Conservation (phyloP, 2,113 vertebrate genomes). For the Eudorcas thomsonii region DNA sequence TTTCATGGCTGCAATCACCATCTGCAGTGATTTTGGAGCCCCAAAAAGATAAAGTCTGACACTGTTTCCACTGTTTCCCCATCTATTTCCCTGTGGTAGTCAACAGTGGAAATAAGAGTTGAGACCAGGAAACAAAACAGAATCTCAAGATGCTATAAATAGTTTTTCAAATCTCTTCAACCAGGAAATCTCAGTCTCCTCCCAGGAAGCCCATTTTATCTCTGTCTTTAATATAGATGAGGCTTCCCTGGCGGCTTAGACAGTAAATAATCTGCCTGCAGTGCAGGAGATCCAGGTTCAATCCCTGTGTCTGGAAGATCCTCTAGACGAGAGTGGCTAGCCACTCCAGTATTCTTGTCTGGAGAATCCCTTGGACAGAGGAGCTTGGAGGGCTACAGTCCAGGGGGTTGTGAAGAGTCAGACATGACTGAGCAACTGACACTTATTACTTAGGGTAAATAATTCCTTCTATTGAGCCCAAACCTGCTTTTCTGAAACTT, state of each 20-base stretch:
- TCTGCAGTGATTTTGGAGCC: too few relatives aligned
- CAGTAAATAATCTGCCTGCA: not conserved
- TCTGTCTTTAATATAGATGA: not conserved
- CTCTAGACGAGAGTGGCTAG: not conserved
- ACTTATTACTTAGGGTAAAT: not conserved
- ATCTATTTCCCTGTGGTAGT: not conserved
- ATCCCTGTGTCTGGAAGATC: not conserved
- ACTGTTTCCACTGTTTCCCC: too few relatives aligned
- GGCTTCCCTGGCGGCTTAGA: not conserved
- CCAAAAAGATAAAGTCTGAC: too few relatives aligned
- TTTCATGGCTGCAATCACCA: too few relatives aligned
- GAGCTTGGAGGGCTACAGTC: not conserved
- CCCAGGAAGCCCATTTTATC: not conserved
- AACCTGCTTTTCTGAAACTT: not conserved
- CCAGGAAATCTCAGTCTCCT: not conserved
- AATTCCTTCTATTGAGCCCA: not conserved
- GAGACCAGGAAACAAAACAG: not conserved
- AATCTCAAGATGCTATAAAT: not conserved
- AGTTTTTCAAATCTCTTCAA: not conserved
- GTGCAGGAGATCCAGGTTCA: not conserved
- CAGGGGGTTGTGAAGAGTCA: not conserved
- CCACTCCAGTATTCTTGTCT: not conserved
- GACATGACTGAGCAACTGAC: not conserved
- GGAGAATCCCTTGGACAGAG: not conserved
- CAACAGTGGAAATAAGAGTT: not conserved